These are phyloP conservation scores for Podotricha telesiphe DNA, from an alignment of 2,888 invertebrate species.

Conservation along the genomic window DNA sequence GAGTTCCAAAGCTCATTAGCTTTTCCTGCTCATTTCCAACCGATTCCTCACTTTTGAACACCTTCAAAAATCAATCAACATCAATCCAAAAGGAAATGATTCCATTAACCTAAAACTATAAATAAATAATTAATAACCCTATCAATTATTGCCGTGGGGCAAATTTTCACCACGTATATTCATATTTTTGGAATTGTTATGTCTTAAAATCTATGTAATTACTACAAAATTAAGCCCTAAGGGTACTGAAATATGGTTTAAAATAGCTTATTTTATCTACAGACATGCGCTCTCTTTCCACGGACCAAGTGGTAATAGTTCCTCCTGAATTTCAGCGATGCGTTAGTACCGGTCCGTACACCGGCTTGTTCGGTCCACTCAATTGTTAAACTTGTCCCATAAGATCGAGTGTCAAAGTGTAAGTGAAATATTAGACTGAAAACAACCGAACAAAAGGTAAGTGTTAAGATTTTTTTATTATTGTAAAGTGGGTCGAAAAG, in stretches of 20 bases:
- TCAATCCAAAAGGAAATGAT: slow-evolving; percentile 17
- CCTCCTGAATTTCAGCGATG: slow-evolving; percentile 39
- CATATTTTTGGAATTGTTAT: slow-evolving; percentile 25
- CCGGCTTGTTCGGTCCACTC: slow-evolving; percentile 13
- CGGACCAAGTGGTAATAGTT: slow-evolving; percentile 28
- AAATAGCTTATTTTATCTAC: background rate
- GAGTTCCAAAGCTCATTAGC: background rate
- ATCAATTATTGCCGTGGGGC: slow-evolving; percentile 43
- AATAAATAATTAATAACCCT: slow-evolving; percentile 40
- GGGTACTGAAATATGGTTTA: background rate
- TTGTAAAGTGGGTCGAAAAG: background rate
- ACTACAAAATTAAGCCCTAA: slow-evolving; percentile 9
- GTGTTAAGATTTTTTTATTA: background rate
- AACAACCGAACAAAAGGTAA: slow-evolving; percentile 7
- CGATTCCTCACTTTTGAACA: background rate
- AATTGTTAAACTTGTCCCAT: background rate
- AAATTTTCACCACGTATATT: slow-evolving; percentile 39
- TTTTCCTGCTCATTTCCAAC: background rate
- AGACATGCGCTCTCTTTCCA: slow-evolving; percentile 40
- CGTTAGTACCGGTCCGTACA: slow-evolving; percentile 37
- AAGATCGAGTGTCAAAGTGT: slow-evolving; percentile 30
- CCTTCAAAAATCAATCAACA: slow-evolving; percentile 8
- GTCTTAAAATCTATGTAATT: background rate
- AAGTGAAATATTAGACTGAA: slow-evolving; percentile 11
- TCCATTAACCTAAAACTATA: slow-evolving; percentile 34